Base-by-base conservation (phyloP, 2,113 vertebrate genomes). In the Panurus biarmicus region DNA sequence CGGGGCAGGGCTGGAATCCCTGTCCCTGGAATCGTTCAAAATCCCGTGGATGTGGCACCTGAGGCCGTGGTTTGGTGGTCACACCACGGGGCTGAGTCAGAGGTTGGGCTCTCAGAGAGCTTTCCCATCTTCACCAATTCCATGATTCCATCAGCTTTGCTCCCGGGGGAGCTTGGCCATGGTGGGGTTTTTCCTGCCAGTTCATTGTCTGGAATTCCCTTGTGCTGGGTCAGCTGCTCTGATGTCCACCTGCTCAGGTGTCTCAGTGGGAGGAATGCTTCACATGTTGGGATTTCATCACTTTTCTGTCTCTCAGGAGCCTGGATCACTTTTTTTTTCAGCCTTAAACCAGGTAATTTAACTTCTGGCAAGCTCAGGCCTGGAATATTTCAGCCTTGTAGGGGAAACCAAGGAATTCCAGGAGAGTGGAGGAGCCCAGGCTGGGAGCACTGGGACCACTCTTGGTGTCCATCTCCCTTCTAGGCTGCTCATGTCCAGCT, bases 31-130 rank as follows among this genome's bases (percentile, higher is more conserved):
- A 28, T 14, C 36, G 25, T 5, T 2, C 29, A 3, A 1, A 8
- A 15, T 5, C 35, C 29, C 2, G 5, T 18, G 42, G 26, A 9
- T 22, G 25, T 71, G 53, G 53, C 45, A 1, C 38, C 12, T 0
- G 8, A 4, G 38, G 47, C 28, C 3, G 5, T 4, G 56, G 3
- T 20, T 24, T 7, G 0, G 22, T 11, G 47, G n/a, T n/a, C n/a
- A n/a, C n/a, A n/a, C n/a, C n/a, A n/a, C n/a, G n/a, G n/a, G n/a
- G n/a, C n/a, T n/a, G n/a, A n/a, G n/a, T n/a, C n/a, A n/a, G n/a
- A n/a, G n/a, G n/a, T n/a, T n/a, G n/a, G n/a, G n/a, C n/a, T n/a
- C 40, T 40, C 40, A 40, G 10, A 40, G 40, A 12, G 40, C 40
- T 40, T 38, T 66, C 38, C 60, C 51, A 20, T 1, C 31, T 24